These are phyloP conservation scores for Chaetorhynchus papuensis DNA, from an alignment of 2,113 vertebrate genomes.

Conservation along the genomic window DNA sequence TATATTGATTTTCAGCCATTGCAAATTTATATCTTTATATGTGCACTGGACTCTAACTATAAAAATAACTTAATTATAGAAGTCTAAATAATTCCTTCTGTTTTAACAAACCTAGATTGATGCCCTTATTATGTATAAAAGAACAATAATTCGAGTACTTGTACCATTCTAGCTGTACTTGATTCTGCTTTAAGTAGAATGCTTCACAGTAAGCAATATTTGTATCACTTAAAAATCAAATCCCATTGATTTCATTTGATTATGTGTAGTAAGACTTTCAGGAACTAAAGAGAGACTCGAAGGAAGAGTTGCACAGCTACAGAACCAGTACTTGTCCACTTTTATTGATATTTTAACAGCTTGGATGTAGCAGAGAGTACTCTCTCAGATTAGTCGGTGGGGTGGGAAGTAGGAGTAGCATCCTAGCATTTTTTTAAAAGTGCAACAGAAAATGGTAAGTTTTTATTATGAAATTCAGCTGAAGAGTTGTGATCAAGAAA, in stretches of 20 bases:
- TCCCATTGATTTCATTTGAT: not conserved
- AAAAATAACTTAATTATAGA: constrained; percentile 26
- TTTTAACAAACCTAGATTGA: constrained; percentile 27
- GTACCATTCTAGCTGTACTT: not conserved
- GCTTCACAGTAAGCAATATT: not conserved
- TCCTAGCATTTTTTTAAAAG: not conserved
- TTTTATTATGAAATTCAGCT: not conserved
- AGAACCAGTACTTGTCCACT: not conserved
- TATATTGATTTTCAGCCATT: constrained; percentile 35
- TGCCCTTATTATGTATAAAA: not conserved
- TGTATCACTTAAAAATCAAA: constrained; percentile 25
- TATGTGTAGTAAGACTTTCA: not conserved
- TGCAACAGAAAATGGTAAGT: not conserved
- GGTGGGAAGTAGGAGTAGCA: not conserved
- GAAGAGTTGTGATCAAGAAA: not conserved
- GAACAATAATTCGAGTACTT: not conserved
- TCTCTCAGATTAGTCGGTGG: not conserved
- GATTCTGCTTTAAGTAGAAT: not conserved
- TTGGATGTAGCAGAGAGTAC: not conserved
- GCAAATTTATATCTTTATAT: constrained; percentile 1
- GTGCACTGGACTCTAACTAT: not conserved
- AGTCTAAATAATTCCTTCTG: constrained; percentile 14
- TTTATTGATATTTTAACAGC: not conserved
- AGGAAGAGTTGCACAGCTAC: not conserved
- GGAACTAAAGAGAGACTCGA: not conserved